Evolutionary conservation across 2,113 vertebrate species (phyloP).

Genomic region (Paracanthobrama guichenoti): DNA sequence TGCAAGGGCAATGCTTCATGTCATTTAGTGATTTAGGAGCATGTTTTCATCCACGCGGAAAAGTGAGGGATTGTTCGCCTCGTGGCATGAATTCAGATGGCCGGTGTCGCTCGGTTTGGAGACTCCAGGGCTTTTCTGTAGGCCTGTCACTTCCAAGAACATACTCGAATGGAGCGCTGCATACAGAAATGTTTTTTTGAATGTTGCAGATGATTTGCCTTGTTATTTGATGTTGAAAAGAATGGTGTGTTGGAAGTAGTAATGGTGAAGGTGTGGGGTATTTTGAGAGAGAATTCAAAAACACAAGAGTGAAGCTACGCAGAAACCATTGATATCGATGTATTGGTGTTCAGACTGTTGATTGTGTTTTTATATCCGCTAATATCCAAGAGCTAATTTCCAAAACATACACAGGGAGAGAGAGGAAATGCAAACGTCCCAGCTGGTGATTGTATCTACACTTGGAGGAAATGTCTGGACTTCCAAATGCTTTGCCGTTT

Average conservation of each 20-base stretch:
- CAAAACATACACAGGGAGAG: constrained; percentile 26
- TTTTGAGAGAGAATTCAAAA: not conserved
- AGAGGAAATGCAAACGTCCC: constrained; percentile 33
- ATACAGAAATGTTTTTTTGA: constrained; percentile 43
- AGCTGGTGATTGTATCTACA: constrained; percentile 39
- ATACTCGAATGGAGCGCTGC: constrained; percentile 4
- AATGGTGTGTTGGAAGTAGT: not conserved
- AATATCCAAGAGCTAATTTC: constrained; percentile 42
- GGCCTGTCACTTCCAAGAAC: constrained; percentile 2
- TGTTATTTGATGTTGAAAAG: constrained; percentile 23
- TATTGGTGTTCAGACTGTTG: not conserved
- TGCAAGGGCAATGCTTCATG: constrained; percentile 19
- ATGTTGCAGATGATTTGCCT: constrained; percentile 53
- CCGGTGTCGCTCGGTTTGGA: not conserved
- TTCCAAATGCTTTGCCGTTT: constrained; percentile 33
- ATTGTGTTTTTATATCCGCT: constrained; percentile 20
- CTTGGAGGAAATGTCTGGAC: constrained; percentile 22
- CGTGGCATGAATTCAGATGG: not conserved
- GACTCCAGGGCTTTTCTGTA: constrained; percentile 18
- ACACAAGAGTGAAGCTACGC: not conserved
- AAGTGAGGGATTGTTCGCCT: not conserved
- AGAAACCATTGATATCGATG: not conserved
- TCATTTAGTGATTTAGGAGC: constrained; percentile 1
- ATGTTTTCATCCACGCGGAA: not conserved
- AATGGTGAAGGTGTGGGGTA: not conserved